Conservation (phyloP, 2,888 invertebrate species). For the Cosmia trapezina region DNA sequence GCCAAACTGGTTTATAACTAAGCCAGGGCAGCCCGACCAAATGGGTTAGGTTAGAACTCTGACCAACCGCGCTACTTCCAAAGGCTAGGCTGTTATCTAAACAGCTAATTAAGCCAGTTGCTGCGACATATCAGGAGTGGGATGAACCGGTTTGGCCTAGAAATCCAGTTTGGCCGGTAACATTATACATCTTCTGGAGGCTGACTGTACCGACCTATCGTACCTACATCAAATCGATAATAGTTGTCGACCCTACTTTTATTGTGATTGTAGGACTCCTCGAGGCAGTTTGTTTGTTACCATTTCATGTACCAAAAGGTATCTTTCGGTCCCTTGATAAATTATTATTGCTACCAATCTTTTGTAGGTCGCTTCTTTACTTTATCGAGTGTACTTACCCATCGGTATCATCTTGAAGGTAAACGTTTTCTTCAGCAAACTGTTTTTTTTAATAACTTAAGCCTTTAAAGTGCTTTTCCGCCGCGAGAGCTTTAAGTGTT, state of each 20-base stretch:
- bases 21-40: too few relatives aligned
- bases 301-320: constrained; percentile 11
- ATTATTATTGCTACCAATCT: constrained; percentile 28
- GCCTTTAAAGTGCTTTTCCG: constrained; percentile 26
- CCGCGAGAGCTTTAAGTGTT: constrained; percentile 16
- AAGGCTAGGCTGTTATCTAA: too few relatives aligned
- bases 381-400: constrained; percentile 8
- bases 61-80: too few relatives aligned
- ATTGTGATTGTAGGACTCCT: constrained; percentile 6
- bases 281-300: constrained; percentile 28
- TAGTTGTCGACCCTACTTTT: constrained; percentile 8
- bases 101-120: too few relatives aligned
- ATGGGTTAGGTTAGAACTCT: too few relatives aligned
- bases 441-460: constrained; percentile 22
- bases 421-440: constrained; percentile 4
- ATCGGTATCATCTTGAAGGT: constrained; percentile 13
- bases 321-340: constrained; percentile 26
- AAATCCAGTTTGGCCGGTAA: not conserved
- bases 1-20: too few relatives aligned
- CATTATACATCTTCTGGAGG: not conserved
- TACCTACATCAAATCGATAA: constrained; percentile 18
- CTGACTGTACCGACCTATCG: not conserved
- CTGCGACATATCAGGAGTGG: too few relatives aligned
- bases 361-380: constrained; percentile 7
- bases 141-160: too few relatives aligned